Percentiles rank a stretch among this genome's conserved stretches.
phyloP scores from a whole-genome alignment of 2,888 invertebrate genomes.

The Cataglyphis albicans region DNA sequence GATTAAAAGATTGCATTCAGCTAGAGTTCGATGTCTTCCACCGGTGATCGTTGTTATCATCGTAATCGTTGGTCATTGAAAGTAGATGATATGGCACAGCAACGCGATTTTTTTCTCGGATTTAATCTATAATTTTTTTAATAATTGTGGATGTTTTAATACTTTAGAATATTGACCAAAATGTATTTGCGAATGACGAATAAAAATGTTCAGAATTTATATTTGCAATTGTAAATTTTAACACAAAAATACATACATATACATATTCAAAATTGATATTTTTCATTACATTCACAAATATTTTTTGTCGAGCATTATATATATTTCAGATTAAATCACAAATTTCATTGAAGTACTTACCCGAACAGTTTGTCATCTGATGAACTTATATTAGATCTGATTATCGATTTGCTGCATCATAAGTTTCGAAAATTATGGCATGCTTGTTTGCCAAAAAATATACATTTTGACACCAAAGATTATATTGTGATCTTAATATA shows the following conservation, averaged over 20 bases:
- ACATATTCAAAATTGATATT: not conserved
- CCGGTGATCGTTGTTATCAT: not conserved
- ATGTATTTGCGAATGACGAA: not conserved
- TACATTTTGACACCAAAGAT: not conserved
- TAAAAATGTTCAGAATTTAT: not conserved
- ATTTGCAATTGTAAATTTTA: not conserved
- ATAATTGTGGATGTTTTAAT: not conserved
- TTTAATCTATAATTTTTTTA: not conserved
- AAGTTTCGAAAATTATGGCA: not conserved
- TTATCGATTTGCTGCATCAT: not conserved
- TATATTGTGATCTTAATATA: not conserved
- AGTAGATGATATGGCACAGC: not conserved
- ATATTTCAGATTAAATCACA: not conserved
- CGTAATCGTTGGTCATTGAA: not conserved
- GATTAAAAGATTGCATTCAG: slow-evolving; percentile 13
- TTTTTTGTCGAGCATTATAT: not conserved
- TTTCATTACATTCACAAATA: not conserved
- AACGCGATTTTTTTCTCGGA: not conserved
- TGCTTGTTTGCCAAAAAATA: not conserved
- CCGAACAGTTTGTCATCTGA: not conserved
- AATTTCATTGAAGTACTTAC: slow-evolving; percentile 6
- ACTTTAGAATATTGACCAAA: not conserved
- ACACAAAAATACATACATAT: not conserved
- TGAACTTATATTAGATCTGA: not conserved
- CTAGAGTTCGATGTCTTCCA: not conserved